Evolutionary conservation across 2,888 invertebrate genomes (phyloP).

Genomic region (Rapana venosa): DNA sequence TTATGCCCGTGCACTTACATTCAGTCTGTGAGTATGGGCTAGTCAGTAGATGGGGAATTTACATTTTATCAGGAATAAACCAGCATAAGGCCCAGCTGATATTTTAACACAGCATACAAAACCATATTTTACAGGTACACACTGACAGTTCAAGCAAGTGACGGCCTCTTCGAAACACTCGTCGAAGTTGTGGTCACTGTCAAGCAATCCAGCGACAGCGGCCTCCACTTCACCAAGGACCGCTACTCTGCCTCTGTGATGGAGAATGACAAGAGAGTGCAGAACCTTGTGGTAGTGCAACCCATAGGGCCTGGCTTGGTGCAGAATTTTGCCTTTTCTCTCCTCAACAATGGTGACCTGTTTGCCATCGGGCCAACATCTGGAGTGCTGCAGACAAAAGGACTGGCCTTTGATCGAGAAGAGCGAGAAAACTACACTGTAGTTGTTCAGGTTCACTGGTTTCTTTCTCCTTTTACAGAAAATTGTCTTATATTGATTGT

Average conservation of each 20-base stretch:
- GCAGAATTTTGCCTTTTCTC: constrained; percentile 91
- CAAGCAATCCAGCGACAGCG: constrained; percentile 84
- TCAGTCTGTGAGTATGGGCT: too few relatives aligned
- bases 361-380: constrained; percentile 93
- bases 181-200: constrained; percentile 86
- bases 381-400: constrained; percentile 92
- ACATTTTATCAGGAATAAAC: too few relatives aligned
- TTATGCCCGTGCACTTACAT: too few relatives aligned
- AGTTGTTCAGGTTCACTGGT: constrained; percentile 85
- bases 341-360: constrained; percentile 91
- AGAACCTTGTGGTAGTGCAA: constrained; percentile 89
- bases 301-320: constrained; percentile 90
- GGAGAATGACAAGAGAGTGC: constrained; percentile 91
- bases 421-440: constrained; percentile 87
- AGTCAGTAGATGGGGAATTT: too few relatives aligned
- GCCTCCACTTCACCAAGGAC: constrained; percentile 89
- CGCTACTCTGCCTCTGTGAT: constrained; percentile 89
- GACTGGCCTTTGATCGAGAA: constrained; percentile 91
- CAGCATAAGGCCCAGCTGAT: too few relatives aligned
- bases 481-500: too few relatives aligned
- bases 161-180: constrained; percentile 89
- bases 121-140: constrained; percentile 80
- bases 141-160: constrained; percentile 90
- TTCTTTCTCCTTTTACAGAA: too few relatives aligned
- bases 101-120: neutral